phyloP scores from a whole-genome alignment of 2,888 invertebrate species.

The Listrodromus nycthemerus region DNA sequence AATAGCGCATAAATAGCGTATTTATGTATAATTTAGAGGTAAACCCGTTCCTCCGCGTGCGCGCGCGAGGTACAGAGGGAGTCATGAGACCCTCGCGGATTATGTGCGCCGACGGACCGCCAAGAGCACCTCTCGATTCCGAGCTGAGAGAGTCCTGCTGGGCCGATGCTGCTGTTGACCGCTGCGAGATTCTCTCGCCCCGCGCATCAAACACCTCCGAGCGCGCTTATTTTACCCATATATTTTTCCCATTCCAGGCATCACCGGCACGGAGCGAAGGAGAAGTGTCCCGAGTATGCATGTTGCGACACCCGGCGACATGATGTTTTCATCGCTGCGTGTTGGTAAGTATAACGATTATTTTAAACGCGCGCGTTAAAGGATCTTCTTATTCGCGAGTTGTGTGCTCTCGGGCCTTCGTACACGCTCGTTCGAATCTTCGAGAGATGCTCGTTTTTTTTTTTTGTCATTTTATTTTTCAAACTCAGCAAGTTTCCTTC shows the following conservation, averaged over 20 bases:
- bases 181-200: conserved; percentile 11
- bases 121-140: background rate
- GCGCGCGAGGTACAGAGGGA: conserved; percentile 54
- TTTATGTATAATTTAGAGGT: conserved; percentile 70
- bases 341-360: conserved; percentile 70
- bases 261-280: background rate
- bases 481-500: background rate
- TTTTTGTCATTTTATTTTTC: background rate
- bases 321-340: conserved; percentile 73
- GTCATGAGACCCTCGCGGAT: conserved; percentile 47
- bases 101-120: conserved; percentile 61
- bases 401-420: conserved; percentile 15
- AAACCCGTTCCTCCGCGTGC: conserved; percentile 62
- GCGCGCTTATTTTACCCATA: conserved; percentile 17
- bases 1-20: conserved; percentile 70
- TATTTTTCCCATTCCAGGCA: background rate
- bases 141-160: conserved; percentile 30
- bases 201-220: conserved; percentile 28
- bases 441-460: background rate
- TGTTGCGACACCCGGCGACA: conserved; percentile 67
- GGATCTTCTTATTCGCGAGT: conserved; percentile 53
- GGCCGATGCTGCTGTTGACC: conserved; percentile 28
- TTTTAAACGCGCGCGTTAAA: conserved; percentile 69
- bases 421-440: background rate
- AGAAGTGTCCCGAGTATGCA: conserved; percentile 23